Conservation (phyloP, 2,797 vertebrate genomes). For the Sebastes paucispinis region DNA sequence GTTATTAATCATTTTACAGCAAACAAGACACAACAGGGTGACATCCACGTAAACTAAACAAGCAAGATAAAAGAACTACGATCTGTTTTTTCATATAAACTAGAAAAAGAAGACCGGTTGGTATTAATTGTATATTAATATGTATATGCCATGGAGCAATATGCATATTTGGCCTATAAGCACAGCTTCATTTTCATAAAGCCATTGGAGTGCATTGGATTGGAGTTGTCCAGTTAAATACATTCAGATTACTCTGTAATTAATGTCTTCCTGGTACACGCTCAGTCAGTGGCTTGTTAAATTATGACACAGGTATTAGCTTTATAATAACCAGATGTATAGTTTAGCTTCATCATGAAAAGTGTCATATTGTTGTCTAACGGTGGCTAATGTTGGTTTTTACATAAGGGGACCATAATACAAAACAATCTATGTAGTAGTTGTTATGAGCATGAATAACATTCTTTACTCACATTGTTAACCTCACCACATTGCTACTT, state of each 20-base stretch:
- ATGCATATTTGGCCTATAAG: neutral
- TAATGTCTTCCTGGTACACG: neutral
- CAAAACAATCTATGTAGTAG: neutral
- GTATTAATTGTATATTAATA: neutral
- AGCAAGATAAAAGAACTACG: neutral
- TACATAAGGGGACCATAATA: neutral
- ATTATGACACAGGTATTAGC: neutral
- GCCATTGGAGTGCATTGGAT: neutral
- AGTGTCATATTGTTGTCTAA: neutral
- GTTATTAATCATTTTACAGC: neutral
- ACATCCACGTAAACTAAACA: neutral
- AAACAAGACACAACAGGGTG: neutral
- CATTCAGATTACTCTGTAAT: neutral
- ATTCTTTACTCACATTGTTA: neutral
- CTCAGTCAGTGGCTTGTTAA: neutral
- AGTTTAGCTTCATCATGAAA: neutral
- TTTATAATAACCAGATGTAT: neutral
- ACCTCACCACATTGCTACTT: neutral
- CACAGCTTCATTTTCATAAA: conserved; percentile 16
- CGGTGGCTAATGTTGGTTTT: neutral
- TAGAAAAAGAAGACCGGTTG: neutral
- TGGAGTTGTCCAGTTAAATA: neutral
- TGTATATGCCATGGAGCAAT: neutral
- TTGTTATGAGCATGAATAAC: neutral
- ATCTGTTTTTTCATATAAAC: neutral